Evolutionary conservation across 2,888 invertebrate species (phyloP), one percentile per base, ranked within the genome.

Genomic region (Steromphala cineraria): DNA sequence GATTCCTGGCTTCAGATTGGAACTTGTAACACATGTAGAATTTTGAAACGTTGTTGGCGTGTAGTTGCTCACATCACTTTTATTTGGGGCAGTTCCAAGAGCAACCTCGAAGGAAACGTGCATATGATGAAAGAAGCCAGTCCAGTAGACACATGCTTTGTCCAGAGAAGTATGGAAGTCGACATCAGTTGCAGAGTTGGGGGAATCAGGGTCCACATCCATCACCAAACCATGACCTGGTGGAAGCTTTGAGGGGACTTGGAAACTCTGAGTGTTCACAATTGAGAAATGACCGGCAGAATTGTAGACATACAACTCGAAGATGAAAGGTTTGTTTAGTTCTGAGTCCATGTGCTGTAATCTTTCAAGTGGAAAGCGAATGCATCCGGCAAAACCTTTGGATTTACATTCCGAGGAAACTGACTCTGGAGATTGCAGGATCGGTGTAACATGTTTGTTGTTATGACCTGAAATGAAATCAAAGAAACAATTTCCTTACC

Each of bases 241-340:
- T 28, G 81, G 82, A 62, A 81, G 74, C 24, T 52, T 76, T 53
- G 84, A 77, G 0, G 85, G 84, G 15, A 86, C 24, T 8, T 31
- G 21, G 15, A 83, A 46, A 4, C 56, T 21, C 19, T 78, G 46
- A 8, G 81, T 81, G 21, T 77, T 75, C 2, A 83, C 67, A 8
- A 76, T 77, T 15, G 80, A 80, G 53, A 80, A 82, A 62, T 85
- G 84, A 17, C 84, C 85, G 0, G 84, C 87, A 53, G 80, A 81
- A 53, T 87, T 85, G 62, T 77, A 84, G 13, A 83, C 82, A 67
- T 85, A 81, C 0, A 87, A 76, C 53, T 84, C 80, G 21, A 83
- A 80, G 67, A 79, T 76, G 53, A 80, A 85, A 13, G 67, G 53
- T 4, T 53, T 75, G 52, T 78, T 75, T 0, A 52, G 28, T 24